phyloP scores from a whole-genome alignment of 2,888 invertebrate species.

The Acleris sparsana region DNA sequence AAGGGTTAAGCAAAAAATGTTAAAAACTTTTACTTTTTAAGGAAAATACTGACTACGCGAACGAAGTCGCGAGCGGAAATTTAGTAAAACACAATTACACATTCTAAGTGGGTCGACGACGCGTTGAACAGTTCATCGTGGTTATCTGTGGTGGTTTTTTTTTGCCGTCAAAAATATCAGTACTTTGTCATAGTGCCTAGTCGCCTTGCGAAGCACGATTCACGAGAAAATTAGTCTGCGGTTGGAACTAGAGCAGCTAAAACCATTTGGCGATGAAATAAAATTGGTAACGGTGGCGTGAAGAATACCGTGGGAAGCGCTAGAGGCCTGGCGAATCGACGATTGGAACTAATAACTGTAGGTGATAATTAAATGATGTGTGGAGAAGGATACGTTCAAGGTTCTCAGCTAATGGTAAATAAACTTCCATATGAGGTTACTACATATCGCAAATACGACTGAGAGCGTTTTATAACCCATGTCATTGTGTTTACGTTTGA shows the following conservation, averaged over 20 bases:
- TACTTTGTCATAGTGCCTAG: not conserved
- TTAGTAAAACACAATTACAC: too few species aligned
- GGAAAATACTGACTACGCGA: too few species aligned
- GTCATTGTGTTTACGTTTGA: not conserved
- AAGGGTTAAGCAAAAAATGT: too few species aligned
- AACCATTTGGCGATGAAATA: slow-evolving; percentile 9
- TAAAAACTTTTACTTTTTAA: too few species aligned
- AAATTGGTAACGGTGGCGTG: slow-evolving; percentile 8
- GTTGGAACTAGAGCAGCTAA: slow-evolving; percentile 18
- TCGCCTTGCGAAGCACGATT: not conserved
- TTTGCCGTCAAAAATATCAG: not conserved
- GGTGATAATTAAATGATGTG: slow-evolving; percentile 19
- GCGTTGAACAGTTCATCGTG: too few species aligned
- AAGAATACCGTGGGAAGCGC: slow-evolving; percentile 13
- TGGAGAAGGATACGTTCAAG: slow-evolving; percentile 24
- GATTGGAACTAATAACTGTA: slow-evolving; percentile 23
- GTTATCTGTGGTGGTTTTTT: too few species aligned
- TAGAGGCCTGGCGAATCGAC: slow-evolving; percentile 8
- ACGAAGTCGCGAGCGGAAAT: too few species aligned
- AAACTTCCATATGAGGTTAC: not conserved
- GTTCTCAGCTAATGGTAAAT: slow-evolving; percentile 7
- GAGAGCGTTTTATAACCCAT: too few species aligned
- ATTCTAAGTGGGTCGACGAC: too few species aligned
- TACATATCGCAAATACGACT: not conserved
- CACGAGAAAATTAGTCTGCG: slow-evolving; percentile 12